A percentile compares a stretch with the other conserved stretches of the same genome.
Conservation (phyloP, 2,113 vertebrate genomes). For the Numenius arquata region DNA sequence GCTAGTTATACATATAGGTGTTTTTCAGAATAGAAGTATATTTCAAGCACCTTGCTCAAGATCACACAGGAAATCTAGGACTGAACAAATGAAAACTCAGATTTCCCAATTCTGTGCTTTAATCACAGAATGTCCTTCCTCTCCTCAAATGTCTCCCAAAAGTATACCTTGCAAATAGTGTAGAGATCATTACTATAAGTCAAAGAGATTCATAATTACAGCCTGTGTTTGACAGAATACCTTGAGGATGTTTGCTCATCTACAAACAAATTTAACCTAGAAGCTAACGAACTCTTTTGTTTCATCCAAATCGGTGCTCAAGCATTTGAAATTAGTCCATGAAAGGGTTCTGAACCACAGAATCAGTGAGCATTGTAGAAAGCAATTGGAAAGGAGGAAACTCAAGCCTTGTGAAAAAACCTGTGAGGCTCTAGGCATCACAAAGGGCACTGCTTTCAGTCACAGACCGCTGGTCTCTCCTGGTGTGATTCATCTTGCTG, state of each 20-base stretch:
- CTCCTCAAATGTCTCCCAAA: background rate
- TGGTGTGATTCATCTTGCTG: background rate
- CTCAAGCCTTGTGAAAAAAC: background rate
- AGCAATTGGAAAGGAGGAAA: background rate
- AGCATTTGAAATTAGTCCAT: background rate
- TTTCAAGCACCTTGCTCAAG: background rate
- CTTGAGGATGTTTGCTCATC: background rate
- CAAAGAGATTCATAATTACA: background rate
- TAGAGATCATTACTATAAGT: background rate
- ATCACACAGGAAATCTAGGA: background rate
- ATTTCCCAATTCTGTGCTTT: background rate
- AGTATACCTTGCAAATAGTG: background rate
- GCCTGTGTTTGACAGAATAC: background rate
- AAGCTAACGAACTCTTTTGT: background rate
- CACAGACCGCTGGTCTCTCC: background rate
- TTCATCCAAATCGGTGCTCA: background rate
- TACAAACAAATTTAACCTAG: background rate
- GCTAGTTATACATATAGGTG: background rate
- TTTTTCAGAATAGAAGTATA: background rate
- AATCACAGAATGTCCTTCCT: background rate
- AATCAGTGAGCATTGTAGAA: background rate
- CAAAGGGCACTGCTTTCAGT: background rate
- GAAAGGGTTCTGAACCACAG: background rate
- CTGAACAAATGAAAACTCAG: background rate
- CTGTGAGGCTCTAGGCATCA: background rate